Evolutionary conservation across 2,113 vertebrate species (phyloP), one percentile per base, ranked within the genome.

Genomic region (Aphelocoma coerulescens): DNA sequence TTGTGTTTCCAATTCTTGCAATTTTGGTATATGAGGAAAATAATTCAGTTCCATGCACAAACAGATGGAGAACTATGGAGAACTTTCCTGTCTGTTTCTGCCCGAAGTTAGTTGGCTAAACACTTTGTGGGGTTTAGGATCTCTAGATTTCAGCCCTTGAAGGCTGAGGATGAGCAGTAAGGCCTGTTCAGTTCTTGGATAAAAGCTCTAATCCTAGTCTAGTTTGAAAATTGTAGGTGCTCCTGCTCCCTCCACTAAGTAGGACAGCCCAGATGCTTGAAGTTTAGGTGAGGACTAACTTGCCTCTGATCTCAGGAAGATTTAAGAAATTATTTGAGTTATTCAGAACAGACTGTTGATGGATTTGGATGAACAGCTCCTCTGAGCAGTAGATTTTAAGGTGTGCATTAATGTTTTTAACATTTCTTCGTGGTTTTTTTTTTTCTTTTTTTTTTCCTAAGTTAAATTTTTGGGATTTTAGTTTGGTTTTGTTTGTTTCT

Each of bases 311-410:
- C 13, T 85, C 41, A 39, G 41, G 26, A 72, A 85, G 66, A 27
- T 82, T 65, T 93, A 82, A 73, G 43, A 93, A 92, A 65, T 91
- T 72, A 88, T 82, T 68, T 76, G 16, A 87, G 33, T 43, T 87
- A 43, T 87, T 88, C 57, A 67, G 39, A 82, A 71, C 88, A 88
- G 39, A 65, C 35, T 69, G 22, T 18, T 72, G 21, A 85, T 52
- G 19, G 16, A 30, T 59, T 94, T 68, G 19, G 9, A 75, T 30
- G 7, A 78, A 75, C 5, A 79, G 9, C 4, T 78, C 3, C 20
- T 68, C 16, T 67, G n/a, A 75, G 33, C 9, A 61, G 16, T 20
- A 63, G 35, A 61, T 71, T 91, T 87, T 71, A 67, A 67, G 20
- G 11, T 71, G 30, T 58, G 65, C 13, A 30, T 67, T 48, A 48